Evolutionary conservation across 2,888 invertebrate species (phyloP), one percentile per base, ranked within the genome.

Genomic region (Megaustenia siamemsis): DNA sequence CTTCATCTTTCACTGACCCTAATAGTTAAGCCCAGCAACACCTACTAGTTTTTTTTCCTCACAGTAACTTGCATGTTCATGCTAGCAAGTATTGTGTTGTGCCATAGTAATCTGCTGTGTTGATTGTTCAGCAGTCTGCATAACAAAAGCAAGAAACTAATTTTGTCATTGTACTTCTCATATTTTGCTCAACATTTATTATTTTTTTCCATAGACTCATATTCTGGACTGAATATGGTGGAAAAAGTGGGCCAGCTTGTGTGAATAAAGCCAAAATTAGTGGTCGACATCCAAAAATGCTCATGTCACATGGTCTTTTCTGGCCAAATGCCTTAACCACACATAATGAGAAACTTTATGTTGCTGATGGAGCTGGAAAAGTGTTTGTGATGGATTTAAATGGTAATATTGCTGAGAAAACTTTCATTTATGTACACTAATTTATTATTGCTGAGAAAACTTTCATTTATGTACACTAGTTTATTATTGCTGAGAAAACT

Each of bases 201-300:
- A n/a, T n/a, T 43, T 86, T 24, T 81, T 24, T 43, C 82, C 76
- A 28, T 76, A 92, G 92, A 77, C 88, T 89, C 86, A 78, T 92
- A 76, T 91, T 90, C 83, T 92, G 92, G 91, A 90, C 90, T 3
- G 92, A 92, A 85, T 89, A 90, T 77, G 90, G 89, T 18, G 85
- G 86, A 35, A 88, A 88, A 56, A 84, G 86, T 60, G 86, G 89
- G 10, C 86, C 86, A 12, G 85, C 89, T n/a, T 88, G 89, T 56
- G 88, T 91, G 56, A 82, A 88, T 49, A 83, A 86, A 32, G 88
- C 90, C 38, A 88, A 89, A 77, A 86, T 87, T 6, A 90, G 88
- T 81, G 91, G 91, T 35, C 83, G 86, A 15, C 86, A 89, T 71
- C 87, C 86, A 60, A 86, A 87, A 69, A 87, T 88, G 49, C 86